Evolutionary conservation across 2,888 invertebrate genomes (phyloP), one percentile per base, ranked within the genome.

Genomic region (Calephelis perditalis): DNA sequence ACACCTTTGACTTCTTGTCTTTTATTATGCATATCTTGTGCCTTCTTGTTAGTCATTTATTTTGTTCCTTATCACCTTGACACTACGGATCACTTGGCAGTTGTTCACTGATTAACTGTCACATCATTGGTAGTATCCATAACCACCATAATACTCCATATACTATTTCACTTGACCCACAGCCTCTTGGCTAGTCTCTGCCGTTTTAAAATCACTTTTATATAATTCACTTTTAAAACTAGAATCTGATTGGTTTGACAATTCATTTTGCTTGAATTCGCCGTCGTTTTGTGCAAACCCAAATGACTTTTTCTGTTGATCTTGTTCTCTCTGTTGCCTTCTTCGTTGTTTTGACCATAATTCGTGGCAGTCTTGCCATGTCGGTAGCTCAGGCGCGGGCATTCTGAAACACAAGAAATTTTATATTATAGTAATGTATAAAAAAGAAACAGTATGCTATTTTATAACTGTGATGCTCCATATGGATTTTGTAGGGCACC

Each of bases 321-420:
- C 94, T 76, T 95, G 95, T 74, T 97, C 96, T 55, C 96, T 92
- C 77, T 96, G 92, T 79, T 96, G 96, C 43, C 94, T 92, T 71
- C 97, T 94, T n/a, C 98, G 94, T 80, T 96, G 97, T 86, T 99
- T 99, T 74, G 98, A 97, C 99, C 99, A 99, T 77, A 99, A 92
- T 86, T 99, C 99, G 90, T 99, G 99, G 81, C 99, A 99, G 87
- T 99, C 99, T 86, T 99, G 99, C 95, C 97, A 97, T 43, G 95
- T 96, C 0, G 99, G 99, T 68, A 99, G 87, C 81, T 94, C 94
- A 0, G 96, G 96, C 1, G 94, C 94, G 58, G 94, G 92, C 94
- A 97, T 96, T 84, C 96, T 96, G 80, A 47, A 81, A 75, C 11
- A 35, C 6, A 7, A 12, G 8, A 26, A 35, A 10, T 35, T 35